These are phyloP conservation scores for Crocallis elinguaria DNA, from an alignment of 2,888 invertebrate species.

Conservation along the genomic window DNA sequence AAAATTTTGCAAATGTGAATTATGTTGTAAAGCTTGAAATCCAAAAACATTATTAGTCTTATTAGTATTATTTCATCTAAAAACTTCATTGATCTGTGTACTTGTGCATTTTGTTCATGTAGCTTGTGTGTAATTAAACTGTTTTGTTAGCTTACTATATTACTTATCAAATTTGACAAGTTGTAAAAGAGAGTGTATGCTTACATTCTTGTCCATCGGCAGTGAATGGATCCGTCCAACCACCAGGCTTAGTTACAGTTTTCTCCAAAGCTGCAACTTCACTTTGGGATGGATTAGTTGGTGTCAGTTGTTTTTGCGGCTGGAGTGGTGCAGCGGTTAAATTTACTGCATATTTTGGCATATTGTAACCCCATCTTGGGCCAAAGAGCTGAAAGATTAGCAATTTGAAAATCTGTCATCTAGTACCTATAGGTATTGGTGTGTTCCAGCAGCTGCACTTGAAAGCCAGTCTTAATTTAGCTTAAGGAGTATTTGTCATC, in stretches of 20 bases:
- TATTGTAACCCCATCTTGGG: conserved; percentile 90
- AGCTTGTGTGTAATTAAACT: conserved; percentile 13
- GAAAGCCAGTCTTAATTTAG: no score
- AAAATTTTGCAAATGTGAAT: conserved; percentile 58
- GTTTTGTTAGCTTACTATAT: conserved; percentile 11
- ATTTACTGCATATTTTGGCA: conserved; percentile 95
- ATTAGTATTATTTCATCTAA: conserved; percentile 11
- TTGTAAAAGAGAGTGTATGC: conserved; percentile 39
- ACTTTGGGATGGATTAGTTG: conserved; percentile 41
- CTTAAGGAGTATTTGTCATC: no score
- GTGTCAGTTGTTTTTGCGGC: conserved; percentile 88
- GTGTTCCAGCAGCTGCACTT: no score
- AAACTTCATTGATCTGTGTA: conserved; percentile 13
- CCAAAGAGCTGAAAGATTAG: conserved; percentile 88
- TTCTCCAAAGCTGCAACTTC: conserved; percentile 56
- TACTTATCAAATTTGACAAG: neutral
- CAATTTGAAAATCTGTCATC: neutral
- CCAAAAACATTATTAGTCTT: conserved; percentile 14
- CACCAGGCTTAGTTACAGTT: conserved; percentile 47
- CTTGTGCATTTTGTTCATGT: conserved; percentile 29
- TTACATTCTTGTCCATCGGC: conserved; percentile 81
- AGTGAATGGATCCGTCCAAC: conserved; percentile 74
- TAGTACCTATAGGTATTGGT: no score
- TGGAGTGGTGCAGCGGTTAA: conserved; percentile 91
- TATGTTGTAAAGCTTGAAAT: conserved; percentile 28